Percentiles rank a stretch among this genome's conserved stretches.
These are phyloP conservation scores for Meta bourneti DNA, from an alignment of 2,888 invertebrate species.

Conservation along the genomic window DNA sequence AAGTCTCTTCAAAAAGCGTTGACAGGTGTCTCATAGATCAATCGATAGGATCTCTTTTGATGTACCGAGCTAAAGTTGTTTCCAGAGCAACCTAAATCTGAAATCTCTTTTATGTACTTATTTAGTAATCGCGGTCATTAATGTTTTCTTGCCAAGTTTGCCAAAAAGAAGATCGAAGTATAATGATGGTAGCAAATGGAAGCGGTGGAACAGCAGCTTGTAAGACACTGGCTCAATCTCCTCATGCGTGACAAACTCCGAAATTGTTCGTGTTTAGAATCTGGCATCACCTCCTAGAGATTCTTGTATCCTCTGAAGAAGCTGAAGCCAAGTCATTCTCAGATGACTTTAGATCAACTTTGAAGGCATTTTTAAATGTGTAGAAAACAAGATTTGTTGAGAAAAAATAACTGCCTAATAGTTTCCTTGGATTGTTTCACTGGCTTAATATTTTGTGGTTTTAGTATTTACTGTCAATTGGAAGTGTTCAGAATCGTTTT, in stretches of 20 bases:
- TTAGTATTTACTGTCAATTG: too few relatives aligned
- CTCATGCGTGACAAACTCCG: constrained; percentile 8
- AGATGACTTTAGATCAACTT: neutral
- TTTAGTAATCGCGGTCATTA: constrained; percentile 52
- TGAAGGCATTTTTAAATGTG: too few relatives aligned
- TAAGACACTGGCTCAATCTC: neutral
- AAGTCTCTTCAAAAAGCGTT: neutral
- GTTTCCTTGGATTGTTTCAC: too few relatives aligned
- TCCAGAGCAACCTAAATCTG: constrained; percentile 51
- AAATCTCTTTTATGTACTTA: constrained; percentile 27
- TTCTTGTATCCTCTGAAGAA: constrained; percentile 1
- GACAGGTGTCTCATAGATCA: constrained; percentile 22
- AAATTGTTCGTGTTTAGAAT: neutral
- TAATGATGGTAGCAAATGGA: constrained; percentile 51
- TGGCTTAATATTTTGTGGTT: too few relatives aligned
- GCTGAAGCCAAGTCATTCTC: neutral
- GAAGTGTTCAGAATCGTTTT: too few relatives aligned
- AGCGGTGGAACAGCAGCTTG: neutral
- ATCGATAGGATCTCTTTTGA: constrained; percentile 34
- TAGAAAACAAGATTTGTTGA: too few relatives aligned
- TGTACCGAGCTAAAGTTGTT: constrained; percentile 11
- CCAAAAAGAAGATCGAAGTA: constrained; percentile 15
- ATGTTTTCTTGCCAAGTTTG: constrained; percentile 35
- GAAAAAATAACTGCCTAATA: too few relatives aligned
- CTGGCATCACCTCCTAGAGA: constrained; percentile 1